Conservation (phyloP, 2,797 vertebrate species). For the Gila robusta region DNA sequence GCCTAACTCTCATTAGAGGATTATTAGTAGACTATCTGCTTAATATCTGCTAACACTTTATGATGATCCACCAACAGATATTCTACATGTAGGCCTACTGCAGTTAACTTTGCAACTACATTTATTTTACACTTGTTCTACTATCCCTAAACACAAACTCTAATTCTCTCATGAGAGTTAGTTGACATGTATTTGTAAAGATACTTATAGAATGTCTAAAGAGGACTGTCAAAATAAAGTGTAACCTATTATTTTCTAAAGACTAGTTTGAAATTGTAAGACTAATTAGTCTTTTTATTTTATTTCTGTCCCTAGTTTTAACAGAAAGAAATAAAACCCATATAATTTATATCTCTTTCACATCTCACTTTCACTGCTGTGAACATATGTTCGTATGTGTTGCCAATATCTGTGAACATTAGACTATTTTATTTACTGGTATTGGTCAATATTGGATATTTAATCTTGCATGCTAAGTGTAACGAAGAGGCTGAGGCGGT, state of each 20-base stretch:
- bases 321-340: not conserved
- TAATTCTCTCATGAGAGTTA: not conserved
- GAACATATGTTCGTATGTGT: slow-evolving; percentile 3
- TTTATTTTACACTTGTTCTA: not conserved
- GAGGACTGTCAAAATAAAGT: not conserved
- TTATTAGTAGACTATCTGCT: not conserved
- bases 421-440: not conserved
- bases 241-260: not conserved
- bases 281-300: not conserved
- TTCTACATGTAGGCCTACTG: not conserved
- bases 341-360: not conserved
- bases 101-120: not conserved
- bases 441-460: not conserved
- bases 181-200: not conserved
- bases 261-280: not conserved
- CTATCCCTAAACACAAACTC: not conserved
- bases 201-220: not conserved
- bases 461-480: not conserved
- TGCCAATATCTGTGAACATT: not conserved
- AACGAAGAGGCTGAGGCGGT: no score
- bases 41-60: not conserved
- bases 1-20: not conserved
- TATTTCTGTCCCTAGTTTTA: not conserved
- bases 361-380: not conserved
- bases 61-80: not conserved